Evolutionary conservation across 2,113 vertebrate species (phyloP).

Genomic region (Rhodinocichla rosea): DNA sequence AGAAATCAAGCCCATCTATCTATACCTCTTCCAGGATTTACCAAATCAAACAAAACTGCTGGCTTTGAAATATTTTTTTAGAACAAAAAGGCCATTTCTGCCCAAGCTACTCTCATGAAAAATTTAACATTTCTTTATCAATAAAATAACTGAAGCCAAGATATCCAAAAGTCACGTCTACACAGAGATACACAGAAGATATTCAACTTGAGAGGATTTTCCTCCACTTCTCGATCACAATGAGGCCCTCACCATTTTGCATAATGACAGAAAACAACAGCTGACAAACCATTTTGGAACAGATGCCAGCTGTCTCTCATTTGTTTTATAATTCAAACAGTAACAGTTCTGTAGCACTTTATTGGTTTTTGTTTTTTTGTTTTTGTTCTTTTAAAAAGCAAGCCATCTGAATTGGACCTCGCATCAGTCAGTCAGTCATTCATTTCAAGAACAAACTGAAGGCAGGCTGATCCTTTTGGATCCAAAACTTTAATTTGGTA

Average conservation of each 20-base stretch:
- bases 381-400: constrained; percentile 42
- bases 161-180: constrained; percentile 26
- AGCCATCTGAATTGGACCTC: constrained; percentile 53
- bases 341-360: constrained; percentile 65
- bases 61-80: background rate
- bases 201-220: constrained; percentile 39
- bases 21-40: constrained; percentile 37
- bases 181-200: constrained; percentile 47
- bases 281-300: constrained; percentile 70
- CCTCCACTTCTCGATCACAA: constrained; percentile 52
- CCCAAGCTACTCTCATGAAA: constrained; percentile 43
- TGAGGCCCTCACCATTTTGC: constrained; percentile 67
- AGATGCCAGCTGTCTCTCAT: constrained; percentile 71
- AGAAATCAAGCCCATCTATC: background rate
- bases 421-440: background rate
- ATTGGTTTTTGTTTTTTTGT: background rate
- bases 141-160: constrained; percentile 55
- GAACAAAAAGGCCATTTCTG: constrained; percentile 44
- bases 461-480: constrained; percentile 54
- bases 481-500: constrained; percentile 44
- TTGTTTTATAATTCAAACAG: constrained; percentile 70
- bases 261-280: constrained; percentile 78
- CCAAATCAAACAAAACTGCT: constrained; percentile 5
- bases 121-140: constrained; percentile 32
- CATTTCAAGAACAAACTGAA: constrained; percentile 45